Percentiles rank a stretch among this genome's conserved stretches.
phyloP scores from a whole-genome alignment of 2,113 vertebrate genomes.

The Lepisosteus osseus region DNA sequence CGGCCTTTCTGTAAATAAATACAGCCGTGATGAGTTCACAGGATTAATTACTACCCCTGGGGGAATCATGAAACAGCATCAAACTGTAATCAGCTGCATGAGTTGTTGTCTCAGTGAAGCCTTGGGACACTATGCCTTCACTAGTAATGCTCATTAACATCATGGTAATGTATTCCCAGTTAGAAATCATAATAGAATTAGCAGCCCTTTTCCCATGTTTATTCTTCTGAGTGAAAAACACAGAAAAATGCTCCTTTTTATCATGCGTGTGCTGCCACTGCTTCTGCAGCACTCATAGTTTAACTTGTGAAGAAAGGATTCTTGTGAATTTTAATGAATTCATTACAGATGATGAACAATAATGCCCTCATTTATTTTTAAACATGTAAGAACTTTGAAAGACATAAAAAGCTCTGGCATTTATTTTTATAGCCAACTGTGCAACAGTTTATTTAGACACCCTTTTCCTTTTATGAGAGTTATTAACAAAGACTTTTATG shows the following conservation, averaged over 20 bases:
- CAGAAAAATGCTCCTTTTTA: slow-evolving; percentile 12
- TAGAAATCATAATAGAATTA: slow-evolving; percentile 37
- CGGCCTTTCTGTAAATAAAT: slow-evolving; percentile 39
- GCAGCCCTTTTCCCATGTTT: slow-evolving; percentile 28
- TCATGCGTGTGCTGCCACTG: not conserved
- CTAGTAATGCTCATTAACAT: slow-evolving; percentile 31
- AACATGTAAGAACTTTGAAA: not conserved
- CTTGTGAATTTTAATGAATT: no score
- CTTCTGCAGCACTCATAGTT: no score
- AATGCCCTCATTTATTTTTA: slow-evolving; percentile 1
- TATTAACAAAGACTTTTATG: slow-evolving; percentile 1
- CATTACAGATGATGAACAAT: not conserved
- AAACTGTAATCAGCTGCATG: slow-evolving; percentile 39
- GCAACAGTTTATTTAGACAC: not conserved
- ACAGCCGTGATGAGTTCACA: slow-evolving; percentile 36
- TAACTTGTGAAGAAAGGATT: no score
- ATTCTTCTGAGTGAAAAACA: slow-evolving; percentile 31
- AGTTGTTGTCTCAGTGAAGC: slow-evolving; percentile 43
- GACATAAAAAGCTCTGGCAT: not conserved
- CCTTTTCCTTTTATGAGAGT: not conserved
- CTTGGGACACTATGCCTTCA: slow-evolving; percentile 29
- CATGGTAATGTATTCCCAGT: slow-evolving; percentile 34
- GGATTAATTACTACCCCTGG: slow-evolving; percentile 43
- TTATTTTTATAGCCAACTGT: not conserved
- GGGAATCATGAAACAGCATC: slow-evolving; percentile 34